A percentile compares a stretch with the other conserved stretches of the same genome.
Conservation (phyloP, 2,888 invertebrate genomes). For the Temnothorax rugatulus region DNA sequence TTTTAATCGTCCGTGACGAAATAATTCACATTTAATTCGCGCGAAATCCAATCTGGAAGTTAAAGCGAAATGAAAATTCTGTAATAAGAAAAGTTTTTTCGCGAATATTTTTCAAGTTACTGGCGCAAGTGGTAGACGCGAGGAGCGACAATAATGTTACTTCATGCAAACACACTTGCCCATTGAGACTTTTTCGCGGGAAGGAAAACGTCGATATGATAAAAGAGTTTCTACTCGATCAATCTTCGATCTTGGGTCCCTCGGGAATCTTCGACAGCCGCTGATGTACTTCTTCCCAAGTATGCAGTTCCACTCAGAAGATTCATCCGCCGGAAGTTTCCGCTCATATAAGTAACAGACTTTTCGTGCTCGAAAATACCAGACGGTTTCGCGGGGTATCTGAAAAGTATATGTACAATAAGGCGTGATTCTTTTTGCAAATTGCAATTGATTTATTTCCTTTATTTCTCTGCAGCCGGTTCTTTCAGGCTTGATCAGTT, state of each 20-base stretch:
- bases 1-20: neutral
- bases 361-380: constrained; percentile 33
- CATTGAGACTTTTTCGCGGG: constrained; percentile 25
- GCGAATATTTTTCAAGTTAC: neutral
- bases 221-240: constrained; percentile 49
- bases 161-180: constrained; percentile 1
- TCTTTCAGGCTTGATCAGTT: neutral
- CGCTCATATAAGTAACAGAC: constrained; percentile 33
- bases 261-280: constrained; percentile 31
- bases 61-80: neutral
- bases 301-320: constrained; percentile 29
- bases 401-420: neutral
- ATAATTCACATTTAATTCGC: no score
- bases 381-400: constrained; percentile 12
- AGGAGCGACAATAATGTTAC: constrained; percentile 20
- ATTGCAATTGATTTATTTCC: neutral
- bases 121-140: neutral
- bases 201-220: constrained; percentile 39
- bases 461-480: neutral
- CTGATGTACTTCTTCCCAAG: constrained; percentile 45
- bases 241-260: constrained; percentile 44
- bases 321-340: constrained; percentile 46
- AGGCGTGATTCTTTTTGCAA: neutral
- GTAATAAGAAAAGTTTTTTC: neutral
- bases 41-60: neutral